Percentiles rank a stretch among this genome's conserved stretches.
These are phyloP conservation scores for Cheilosia grossa DNA, from an alignment of 2,888 invertebrate species.

Conservation along the genomic window DNA sequence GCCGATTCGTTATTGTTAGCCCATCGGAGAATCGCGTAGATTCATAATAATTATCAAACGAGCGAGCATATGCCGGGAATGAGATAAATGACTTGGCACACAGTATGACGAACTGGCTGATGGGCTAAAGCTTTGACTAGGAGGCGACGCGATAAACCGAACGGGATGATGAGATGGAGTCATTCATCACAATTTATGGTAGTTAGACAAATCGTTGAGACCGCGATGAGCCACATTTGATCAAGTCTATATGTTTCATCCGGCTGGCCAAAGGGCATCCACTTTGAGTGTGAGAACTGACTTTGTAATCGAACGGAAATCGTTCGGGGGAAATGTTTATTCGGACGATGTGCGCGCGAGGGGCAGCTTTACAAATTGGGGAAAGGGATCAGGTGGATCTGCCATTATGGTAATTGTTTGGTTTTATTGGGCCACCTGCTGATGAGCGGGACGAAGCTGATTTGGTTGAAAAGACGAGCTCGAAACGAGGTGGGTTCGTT, in stretches of 20 bases:
- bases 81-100: constrained; percentile 47
- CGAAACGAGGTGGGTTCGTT: not conserved
- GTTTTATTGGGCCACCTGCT: constrained; percentile 41
- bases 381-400: not conserved
- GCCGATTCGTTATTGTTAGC: constrained; percentile 39
- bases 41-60: constrained; percentile 44
- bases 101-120: not conserved
- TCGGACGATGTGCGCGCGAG: not conserved
- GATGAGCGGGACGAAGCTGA: constrained; percentile 22
- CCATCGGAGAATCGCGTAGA: constrained; percentile 27
- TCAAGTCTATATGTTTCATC: constrained; percentile 48
- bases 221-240: constrained; percentile 53
- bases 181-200: constrained; percentile 64
- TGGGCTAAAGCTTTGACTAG: constrained; percentile 43
- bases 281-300: constrained; percentile 50
- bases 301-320: constrained; percentile 25
- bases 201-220: constrained; percentile 64
- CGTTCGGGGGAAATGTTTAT: constrained; percentile 15
- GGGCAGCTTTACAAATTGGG: not conserved
- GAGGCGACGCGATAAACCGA: constrained; percentile 50
- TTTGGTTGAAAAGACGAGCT: constrained; percentile 6
- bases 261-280: not conserved
- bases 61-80: constrained; percentile 27
- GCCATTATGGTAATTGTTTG: constrained; percentile 27
- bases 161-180: constrained; percentile 43